Base-by-base conservation (phyloP, 2,888 invertebrate genomes). In the Drosophila fungiperda region DNA sequence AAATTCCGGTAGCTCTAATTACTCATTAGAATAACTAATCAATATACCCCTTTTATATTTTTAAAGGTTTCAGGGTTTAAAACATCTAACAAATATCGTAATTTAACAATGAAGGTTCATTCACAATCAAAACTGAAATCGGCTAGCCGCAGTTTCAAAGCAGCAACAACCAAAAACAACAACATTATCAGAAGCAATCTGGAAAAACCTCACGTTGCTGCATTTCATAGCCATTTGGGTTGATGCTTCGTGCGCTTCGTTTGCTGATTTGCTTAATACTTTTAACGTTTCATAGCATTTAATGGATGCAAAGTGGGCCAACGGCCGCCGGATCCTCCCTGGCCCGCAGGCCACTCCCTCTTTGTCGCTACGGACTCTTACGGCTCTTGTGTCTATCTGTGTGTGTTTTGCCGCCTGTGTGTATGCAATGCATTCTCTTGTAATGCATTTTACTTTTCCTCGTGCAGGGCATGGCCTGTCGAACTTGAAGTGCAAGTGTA, bases 261-360 rank as follows among this genome's bases (percentile, higher is more conserved):
- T 71, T 63, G 63, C 57, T 72, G 72, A 75, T 80, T 65, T 82
- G 71, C 73, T 79, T 79, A 82, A 87, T 83, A 86, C 87, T 83
- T 81, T 89, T 83, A 79, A 87, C 73, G 72, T 87, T 90, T 86
- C 76, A 81, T 66, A 66, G 77, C 87, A 80, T 79, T 81, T 72
- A 88, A 79, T 89, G 73, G 68, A 58, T 49, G 71, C 58, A 61
- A 68, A 69, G 55, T 74, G 63, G 79, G 49, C 36, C 58, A 75
- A 73, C 52, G 49, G 36, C 49, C 64, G 32, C 3, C 9, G 26
- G 23, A 38, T 33, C 40, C 54, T 36, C n/a, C 52, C 52, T 33
- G 29, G 1, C 26, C 40, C 26, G 35, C 53, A 35, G n/a, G 15
- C 35, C 2, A 17, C 9, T 20, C 33, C 23, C 23, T 4, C 15